Conservation (phyloP, 2,113 vertebrate species). For the Chaenocephalus aceratus region DNA sequence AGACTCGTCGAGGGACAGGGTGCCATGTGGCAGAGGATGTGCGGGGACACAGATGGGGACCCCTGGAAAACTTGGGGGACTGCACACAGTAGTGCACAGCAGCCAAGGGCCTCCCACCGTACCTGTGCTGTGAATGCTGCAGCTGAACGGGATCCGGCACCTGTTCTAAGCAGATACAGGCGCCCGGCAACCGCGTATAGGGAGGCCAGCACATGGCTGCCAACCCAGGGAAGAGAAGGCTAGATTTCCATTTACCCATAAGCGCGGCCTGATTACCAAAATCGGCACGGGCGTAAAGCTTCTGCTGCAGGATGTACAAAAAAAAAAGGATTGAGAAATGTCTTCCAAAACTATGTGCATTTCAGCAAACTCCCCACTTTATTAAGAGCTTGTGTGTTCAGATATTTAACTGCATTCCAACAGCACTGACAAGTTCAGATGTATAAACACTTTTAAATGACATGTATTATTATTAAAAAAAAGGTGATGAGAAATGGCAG, state of each 20-base stretch:
- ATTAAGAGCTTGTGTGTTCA: slow-evolving; percentile 3
- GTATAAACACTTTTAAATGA: neutral
- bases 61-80: slow-evolving; percentile 85
- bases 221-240: slow-evolving; percentile 79
- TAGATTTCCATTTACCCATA: slow-evolving; percentile 78
- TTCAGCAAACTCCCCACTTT: slow-evolving; percentile 40
- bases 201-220: slow-evolving; percentile 76
- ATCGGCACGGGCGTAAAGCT: slow-evolving; percentile 53
- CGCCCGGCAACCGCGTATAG: slow-evolving; percentile 71
- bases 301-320: slow-evolving; percentile 44
- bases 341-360: slow-evolving; percentile 38
- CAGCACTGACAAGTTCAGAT: neutral
- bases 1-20: slow-evolving; percentile 84
- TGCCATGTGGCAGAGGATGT: slow-evolving; percentile 86
- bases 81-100: slow-evolving; percentile 26
- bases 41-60: slow-evolving; percentile 85
- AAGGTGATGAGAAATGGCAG: slow-evolving; percentile 20
- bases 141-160: slow-evolving; percentile 79
- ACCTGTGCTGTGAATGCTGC: slow-evolving; percentile 84
- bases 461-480: slow-evolving; percentile 4
- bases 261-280: slow-evolving; percentile 72
- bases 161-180: slow-evolving; percentile 87
- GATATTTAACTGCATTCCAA: slow-evolving; percentile 1
- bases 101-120: slow-evolving; percentile 84
- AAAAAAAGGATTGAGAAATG: slow-evolving; percentile 46